These are phyloP conservation scores for Sitta carolinensis DNA, from an alignment of 2,797 vertebrate genomes.

Conservation along the genomic window DNA sequence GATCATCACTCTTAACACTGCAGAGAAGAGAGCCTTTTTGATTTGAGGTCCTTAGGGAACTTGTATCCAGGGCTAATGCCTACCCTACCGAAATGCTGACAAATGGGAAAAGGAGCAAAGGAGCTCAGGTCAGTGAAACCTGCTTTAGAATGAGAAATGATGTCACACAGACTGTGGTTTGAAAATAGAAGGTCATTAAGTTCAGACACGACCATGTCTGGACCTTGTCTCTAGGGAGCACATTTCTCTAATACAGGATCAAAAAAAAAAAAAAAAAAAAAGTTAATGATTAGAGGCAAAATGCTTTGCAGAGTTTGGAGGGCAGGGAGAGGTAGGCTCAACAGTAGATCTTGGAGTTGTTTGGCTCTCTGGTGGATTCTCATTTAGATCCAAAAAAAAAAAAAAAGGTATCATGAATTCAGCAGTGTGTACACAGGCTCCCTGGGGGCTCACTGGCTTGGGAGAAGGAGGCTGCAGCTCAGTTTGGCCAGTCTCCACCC, in stretches of 20 bases:
- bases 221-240: background rate
- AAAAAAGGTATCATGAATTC: background rate
- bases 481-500: background rate
- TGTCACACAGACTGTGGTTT: background rate
- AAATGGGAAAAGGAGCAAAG: background rate
- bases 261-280: background rate
- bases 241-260: background rate
- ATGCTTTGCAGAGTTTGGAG: background rate
- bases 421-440: background rate
- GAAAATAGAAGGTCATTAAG: background rate
- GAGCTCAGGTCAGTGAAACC: background rate
- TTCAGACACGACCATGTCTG: background rate
- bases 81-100: background rate
- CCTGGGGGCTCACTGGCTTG: background rate
- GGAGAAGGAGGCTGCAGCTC: background rate
- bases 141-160: background rate
- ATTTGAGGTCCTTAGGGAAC: background rate
- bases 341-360: background rate
- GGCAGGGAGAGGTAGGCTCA: background rate
- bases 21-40: background rate
- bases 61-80: background rate
- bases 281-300: background rate
- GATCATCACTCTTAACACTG: background rate
- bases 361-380: background rate
- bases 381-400: background rate